phyloP scores from a whole-genome alignment of 2,888 invertebrate species.

The Campoplex capitator region DNA sequence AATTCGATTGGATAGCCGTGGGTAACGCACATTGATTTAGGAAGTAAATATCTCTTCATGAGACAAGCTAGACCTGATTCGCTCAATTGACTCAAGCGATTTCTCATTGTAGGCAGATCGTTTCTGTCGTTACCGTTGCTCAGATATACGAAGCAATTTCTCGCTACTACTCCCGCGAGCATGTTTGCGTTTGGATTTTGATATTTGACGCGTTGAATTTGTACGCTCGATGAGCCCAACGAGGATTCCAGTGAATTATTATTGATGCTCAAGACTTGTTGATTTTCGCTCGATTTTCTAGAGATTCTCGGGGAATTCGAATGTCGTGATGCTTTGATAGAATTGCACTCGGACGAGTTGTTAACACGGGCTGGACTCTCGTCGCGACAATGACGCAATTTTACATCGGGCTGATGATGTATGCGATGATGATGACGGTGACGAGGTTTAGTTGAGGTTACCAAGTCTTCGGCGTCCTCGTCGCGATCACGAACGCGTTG shows the following conservation, averaged over 20 bases:
- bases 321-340: slow-evolving; percentile 2
- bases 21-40: slow-evolving; percentile 86
- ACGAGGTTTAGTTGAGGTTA: slow-evolving; percentile 24
- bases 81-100: slow-evolving; percentile 79
- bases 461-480: slow-evolving; percentile 71
- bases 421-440: slow-evolving; percentile 57
- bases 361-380: slow-evolving; percentile 34
- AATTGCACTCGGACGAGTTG: neutral
- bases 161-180: slow-evolving; percentile 77
- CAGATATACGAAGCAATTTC: slow-evolving; percentile 76
- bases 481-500: slow-evolving; percentile 21
- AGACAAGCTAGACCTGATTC: slow-evolving; percentile 87
- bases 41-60: slow-evolving; percentile 88
- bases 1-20: slow-evolving; percentile 91
- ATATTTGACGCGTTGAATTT: neutral
- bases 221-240: slow-evolving; percentile 71
- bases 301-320: neutral
- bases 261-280: neutral
- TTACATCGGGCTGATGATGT: slow-evolving; percentile 56
- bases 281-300: neutral
- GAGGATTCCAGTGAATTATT: neutral
- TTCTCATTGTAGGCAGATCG: neutral
- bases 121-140: neutral
- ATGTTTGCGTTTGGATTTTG: neutral
- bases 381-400: slow-evolving; percentile 40